These are phyloP conservation scores for Melanostoma mellinum DNA, from an alignment of 2,888 invertebrate species.

Conservation along the genomic window DNA sequence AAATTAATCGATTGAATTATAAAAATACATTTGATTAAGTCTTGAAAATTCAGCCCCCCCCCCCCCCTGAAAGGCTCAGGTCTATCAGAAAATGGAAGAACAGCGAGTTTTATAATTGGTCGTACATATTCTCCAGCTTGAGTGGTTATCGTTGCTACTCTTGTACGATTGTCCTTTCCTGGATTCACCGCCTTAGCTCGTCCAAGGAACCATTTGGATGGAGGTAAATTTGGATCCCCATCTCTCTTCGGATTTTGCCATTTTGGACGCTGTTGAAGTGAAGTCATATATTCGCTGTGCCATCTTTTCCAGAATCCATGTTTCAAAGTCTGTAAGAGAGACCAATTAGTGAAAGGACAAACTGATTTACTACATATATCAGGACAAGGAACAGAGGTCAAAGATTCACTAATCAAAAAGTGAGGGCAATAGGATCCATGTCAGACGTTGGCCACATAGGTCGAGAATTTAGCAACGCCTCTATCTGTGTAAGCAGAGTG, in stretches of 20 bases:
- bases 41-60: constrained; percentile 2
- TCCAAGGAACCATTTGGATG: constrained; percentile 53
- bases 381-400: not conserved
- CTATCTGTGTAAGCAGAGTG: constrained; percentile 54
- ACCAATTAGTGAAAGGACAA: constrained; percentile 1
- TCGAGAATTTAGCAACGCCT: constrained; percentile 46
- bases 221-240: constrained; percentile 24
- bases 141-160: constrained; percentile 34
- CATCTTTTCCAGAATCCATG: constrained; percentile 35
- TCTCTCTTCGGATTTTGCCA: constrained; percentile 11
- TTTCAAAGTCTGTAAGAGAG: constrained; percentile 23
- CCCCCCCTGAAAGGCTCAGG: constrained; percentile 13
- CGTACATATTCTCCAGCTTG: constrained; percentile 21
- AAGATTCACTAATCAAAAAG: constrained; percentile 32
- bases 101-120: constrained; percentile 41
- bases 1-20: too few relatives aligned
- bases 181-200: constrained; percentile 42
- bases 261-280: constrained; percentile 34
- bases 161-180: constrained; percentile 37
- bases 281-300: constrained; percentile 13
- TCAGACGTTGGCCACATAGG: constrained; percentile 43
- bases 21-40: too few relatives aligned
- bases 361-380: not conserved
- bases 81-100: constrained; percentile 16
- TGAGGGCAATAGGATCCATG: constrained; percentile 31